Evolutionary conservation across 2,113 vertebrate species (phyloP).

Genomic region (Lipophrys pholis): DNA sequence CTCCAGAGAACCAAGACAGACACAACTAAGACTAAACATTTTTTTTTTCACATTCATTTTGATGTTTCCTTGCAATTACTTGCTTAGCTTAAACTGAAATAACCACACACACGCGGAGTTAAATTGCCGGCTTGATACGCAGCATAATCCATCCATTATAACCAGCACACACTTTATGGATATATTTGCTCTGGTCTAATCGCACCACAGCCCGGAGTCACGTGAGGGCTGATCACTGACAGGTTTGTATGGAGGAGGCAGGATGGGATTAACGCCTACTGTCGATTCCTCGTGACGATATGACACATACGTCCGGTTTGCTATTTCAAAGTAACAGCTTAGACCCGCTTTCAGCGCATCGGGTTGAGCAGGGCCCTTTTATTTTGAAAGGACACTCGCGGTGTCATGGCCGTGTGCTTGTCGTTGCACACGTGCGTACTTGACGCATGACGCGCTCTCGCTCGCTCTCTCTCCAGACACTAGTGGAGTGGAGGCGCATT

Average conservation of each 20-base stretch:
- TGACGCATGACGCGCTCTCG: slow-evolving; percentile 23
- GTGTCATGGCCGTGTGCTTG: fast-evolving
- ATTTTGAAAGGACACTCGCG: slow-evolving; percentile 3
- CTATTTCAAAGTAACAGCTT: slow-evolving; percentile 40
- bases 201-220: slow-evolving; percentile 53
- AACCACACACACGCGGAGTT: too few relatives aligned
- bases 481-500: slow-evolving; percentile 68
- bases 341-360: background rate
- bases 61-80: too few relatives aligned
- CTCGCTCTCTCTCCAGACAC: slow-evolving; percentile 36
- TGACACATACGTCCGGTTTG: background rate
- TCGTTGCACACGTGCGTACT: background rate
- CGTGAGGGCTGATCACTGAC: slow-evolving; percentile 46
- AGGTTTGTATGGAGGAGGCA: slow-evolving; percentile 18
- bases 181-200: too few relatives aligned
- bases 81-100: too few relatives aligned
- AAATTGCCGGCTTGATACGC: too few relatives aligned
- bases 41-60: too few relatives aligned
- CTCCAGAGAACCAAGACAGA: too few relatives aligned
- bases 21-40: too few relatives aligned
- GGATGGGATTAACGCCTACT: slow-evolving; percentile 41
- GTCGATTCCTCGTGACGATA: fast-evolving
- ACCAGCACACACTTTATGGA: too few relatives aligned
- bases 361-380: background rate
- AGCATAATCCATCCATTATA: too few relatives aligned